Conservation (phyloP, 23 tunicate genomes). For the Halocynthia roretzi region DNA sequence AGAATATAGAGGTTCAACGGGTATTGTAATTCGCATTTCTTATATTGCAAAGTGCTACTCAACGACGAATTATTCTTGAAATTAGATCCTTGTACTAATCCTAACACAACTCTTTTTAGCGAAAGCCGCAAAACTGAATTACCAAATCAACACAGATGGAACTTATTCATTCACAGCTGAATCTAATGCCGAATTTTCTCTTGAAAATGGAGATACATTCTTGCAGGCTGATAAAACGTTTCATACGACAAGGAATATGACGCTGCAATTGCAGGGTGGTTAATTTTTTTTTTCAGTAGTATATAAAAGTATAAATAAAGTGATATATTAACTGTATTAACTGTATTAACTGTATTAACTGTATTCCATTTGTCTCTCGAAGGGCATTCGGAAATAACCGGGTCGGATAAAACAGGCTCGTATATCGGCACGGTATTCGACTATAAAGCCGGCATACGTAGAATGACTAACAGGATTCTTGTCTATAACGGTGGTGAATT, state of each 20-base stretch:
- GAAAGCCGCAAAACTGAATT: conserved; percentile 24
- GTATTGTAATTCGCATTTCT: no score
- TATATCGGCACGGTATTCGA: conserved; percentile 35
- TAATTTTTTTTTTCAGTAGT: neutral
- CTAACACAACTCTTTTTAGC: neutral
- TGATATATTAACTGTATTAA: no score
- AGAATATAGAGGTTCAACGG: no score
- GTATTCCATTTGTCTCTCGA: no score
- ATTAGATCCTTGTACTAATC: no score
- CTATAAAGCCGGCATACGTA: conserved; percentile 29
- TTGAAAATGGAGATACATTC: conserved; percentile 37
- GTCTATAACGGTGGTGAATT: conserved; percentile 58
- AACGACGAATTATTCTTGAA: no score
- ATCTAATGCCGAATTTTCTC: conserved; percentile 26
- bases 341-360: no score
- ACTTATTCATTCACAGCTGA: conserved; percentile 53
- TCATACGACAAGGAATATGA: conserved; percentile 21
- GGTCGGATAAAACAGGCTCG: conserved; percentile 49
- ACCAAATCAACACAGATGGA: conserved; percentile 25
- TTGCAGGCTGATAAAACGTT: conserved; percentile 51
- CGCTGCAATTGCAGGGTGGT: conserved; percentile 43
- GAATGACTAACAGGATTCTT: conserved; percentile 44
- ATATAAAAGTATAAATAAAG: no score
- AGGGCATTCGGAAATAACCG: conserved; percentile 15
- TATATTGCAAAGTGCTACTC: no score